These are phyloP conservation scores for Ondatra zibethicus DNA, from an alignment of 2,113 vertebrate species.

Conservation along the genomic window DNA sequence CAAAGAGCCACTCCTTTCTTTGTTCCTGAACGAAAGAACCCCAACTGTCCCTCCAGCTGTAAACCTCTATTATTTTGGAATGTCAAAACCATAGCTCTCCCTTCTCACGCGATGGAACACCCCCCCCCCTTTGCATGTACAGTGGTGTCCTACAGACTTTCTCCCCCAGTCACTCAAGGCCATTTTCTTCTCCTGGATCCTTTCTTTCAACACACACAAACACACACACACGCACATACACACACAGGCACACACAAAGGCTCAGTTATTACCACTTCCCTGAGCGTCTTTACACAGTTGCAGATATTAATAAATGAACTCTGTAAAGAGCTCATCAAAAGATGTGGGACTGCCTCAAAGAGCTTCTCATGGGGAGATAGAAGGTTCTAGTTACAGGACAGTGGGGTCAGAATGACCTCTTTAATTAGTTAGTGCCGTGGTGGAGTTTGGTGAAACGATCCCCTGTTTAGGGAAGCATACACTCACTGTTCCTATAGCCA, in stretches of 20 bases:
- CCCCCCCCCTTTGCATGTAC: background rate
- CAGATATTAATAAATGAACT: conserved; percentile 71
- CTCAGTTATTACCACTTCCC: conserved; percentile 49
- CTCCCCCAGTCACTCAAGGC: background rate
- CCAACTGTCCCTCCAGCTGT: background rate
- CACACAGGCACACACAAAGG: conserved; percentile 47
- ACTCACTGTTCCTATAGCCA: background rate
- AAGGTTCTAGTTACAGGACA: background rate
- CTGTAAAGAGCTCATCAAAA: conserved; percentile 63
- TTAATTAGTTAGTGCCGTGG: conserved; percentile 67
- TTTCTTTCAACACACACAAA: background rate
- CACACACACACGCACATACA: background rate
- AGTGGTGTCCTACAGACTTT: background rate
- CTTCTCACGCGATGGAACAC: conserved; percentile 14
- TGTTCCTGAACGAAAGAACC: background rate
- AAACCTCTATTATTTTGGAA: conserved; percentile 36
- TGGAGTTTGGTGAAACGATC: conserved; percentile 33
- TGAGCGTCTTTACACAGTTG: conserved; percentile 49
- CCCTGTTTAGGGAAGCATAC: background rate
- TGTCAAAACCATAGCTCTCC: background rate
- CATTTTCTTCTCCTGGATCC: background rate
- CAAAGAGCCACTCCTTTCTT: background rate
- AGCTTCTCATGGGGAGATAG: conserved; percentile 50
- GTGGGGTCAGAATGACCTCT: conserved; percentile 43
- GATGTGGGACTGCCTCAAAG: conserved; percentile 64